Evolutionary conservation across 2,113 vertebrate species (phyloP).

Genomic region (Dasyornis broadbenti): DNA sequence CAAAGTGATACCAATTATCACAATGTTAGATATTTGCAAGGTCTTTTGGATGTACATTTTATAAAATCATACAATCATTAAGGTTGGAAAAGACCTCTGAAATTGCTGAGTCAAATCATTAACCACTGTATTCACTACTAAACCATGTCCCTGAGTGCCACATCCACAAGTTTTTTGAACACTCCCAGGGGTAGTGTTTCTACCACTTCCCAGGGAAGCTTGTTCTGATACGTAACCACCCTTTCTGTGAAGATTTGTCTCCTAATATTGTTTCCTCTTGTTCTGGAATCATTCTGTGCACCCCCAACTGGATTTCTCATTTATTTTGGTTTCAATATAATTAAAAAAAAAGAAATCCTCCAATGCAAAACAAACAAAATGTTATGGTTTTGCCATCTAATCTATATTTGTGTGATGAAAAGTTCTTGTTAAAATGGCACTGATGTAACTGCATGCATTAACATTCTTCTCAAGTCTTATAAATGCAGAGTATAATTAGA

Average conservation of each 20-base stretch:
- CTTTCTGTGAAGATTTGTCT: not conserved
- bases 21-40: not conserved
- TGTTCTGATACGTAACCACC: not conserved
- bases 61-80: not conserved
- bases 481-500: not conserved
- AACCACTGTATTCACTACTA: not conserved
- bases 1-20: fast-evolving
- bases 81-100: not conserved
- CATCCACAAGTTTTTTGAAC: not conserved
- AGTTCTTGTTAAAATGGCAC: not conserved
- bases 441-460: not conserved
- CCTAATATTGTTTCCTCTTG: not conserved
- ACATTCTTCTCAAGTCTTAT: not conserved
- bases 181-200: not conserved
- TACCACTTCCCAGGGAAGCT: not conserved
- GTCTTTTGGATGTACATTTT: not conserved
- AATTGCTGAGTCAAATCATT: not conserved
- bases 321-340: not conserved
- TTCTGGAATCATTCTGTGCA: not conserved
- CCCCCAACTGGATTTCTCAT: not conserved
- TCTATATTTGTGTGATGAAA: not conserved
- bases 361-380: not conserved
- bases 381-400: not conserved
- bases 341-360: not conserved
- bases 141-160: no score